Evolutionary conservation across 1,140 invertebrate species (phyloP), one percentile per base, ranked within the genome.

Genomic region (Euwallacea fornicatus): DNA sequence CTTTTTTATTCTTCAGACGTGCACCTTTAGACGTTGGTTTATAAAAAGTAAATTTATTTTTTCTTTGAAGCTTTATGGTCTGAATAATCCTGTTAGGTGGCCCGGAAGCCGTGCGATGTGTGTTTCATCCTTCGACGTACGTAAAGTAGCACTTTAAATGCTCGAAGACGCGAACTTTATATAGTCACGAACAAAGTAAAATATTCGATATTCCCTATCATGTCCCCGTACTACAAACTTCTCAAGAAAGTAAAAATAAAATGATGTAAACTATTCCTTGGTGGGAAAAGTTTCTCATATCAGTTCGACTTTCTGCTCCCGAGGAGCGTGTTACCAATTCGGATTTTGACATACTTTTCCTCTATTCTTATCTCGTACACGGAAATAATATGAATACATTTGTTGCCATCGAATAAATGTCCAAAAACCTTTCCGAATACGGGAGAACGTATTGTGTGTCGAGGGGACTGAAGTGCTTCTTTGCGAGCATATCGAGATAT

Each of bases 231-330:
- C 46, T 50, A 50, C 46, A 50, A 56, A 56, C 54, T 56, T 62
- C 42, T 62, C n/a, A 4, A 44, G 11, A 7, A 62, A 44, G 41
- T 62, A 62, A 62, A 62, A 62, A 41, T 62, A 62, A 62, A 44
- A 42, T 62, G 9, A n/a, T 43, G 42, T 62, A 62, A 62, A 62
- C 60, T 62, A 62, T 62, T 62, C 42, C 60, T 62, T 43, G 60
- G 60, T 44, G 60, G 42, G 60, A 62, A 62, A 60, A 60, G 21
- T 60, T 60, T 60, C 54, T 60, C 10, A 60, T 60, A 60, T 60
- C 58, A 60, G 9, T 42, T 60, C 41, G 58, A 60, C 21, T 60
- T 60, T 60, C 41, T 42, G 16, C 41, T 60, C 58, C 16, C 58
- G 2, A 42, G 42, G 58, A 60, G 58, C 16, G 58, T 60, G 58